A percentile compares a stretch with the other conserved stretches of the same genome.
These are phyloP conservation scores for Cheilosia variabilis DNA, from an alignment of 2,888 invertebrate genomes.

Conservation along the genomic window DNA sequence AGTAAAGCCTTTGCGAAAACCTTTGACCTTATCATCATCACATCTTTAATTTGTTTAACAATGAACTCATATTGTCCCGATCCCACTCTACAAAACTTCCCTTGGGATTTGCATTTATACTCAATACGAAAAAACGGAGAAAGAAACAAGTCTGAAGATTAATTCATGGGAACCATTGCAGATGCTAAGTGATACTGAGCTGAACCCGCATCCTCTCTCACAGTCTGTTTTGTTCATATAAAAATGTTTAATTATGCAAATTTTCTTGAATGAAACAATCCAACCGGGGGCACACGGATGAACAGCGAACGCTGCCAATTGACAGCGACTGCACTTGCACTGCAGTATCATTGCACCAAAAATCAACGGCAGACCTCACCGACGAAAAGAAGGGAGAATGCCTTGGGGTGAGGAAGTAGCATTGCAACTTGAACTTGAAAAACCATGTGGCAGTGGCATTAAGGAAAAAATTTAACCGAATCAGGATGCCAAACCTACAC, in stretches of 20 bases:
- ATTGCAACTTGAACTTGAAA: slow-evolving; percentile 66
- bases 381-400: background rate
- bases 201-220: slow-evolving; percentile 14
- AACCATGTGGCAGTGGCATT: slow-evolving; percentile 33
- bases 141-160: slow-evolving; percentile 33
- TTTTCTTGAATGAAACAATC: slow-evolving; percentile 56
- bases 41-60: too few relatives aligned
- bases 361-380: slow-evolving; percentile 11
- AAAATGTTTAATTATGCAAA: slow-evolving; percentile 72
- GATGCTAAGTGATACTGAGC: slow-evolving; percentile 50
- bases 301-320: slow-evolving; percentile 40
- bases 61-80: too few relatives aligned
- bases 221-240: background rate
- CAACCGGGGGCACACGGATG: slow-evolving; percentile 17
- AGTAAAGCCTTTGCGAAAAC: too few relatives aligned
- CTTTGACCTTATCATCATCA: too few relatives aligned
- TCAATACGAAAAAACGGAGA: background rate
- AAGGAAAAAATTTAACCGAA: slow-evolving; percentile 30
- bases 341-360: slow-evolving; percentile 69
- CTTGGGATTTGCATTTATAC: slow-evolving; percentile 7
- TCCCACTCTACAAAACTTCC: background rate
- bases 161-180: slow-evolving; percentile 63
- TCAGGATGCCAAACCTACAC: slow-evolving; percentile 21
- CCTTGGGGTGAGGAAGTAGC: slow-evolving; percentile 2
- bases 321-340: slow-evolving; percentile 66